A percentile compares a stretch with the other conserved stretches of the same genome.
Evolutionary conservation across 2,888 invertebrate genomes (phyloP).

Genomic region (Tiliacea citrago): DNA sequence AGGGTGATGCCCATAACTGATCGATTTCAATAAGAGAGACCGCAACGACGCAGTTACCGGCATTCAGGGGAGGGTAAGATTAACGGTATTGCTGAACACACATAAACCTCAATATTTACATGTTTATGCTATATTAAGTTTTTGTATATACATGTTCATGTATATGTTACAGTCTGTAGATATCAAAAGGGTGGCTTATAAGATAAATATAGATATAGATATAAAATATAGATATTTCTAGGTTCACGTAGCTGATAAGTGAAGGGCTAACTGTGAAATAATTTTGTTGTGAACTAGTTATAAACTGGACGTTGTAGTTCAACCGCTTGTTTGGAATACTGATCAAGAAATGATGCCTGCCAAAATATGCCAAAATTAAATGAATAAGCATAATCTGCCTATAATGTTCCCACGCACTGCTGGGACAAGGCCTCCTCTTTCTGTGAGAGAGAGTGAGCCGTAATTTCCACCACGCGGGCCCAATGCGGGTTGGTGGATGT

Average conservation of each 20-base stretch:
- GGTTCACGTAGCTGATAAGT: neutral
- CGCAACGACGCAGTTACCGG: conserved; percentile 70
- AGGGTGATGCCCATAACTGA: conserved; percentile 75
- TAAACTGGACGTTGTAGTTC: neutral
- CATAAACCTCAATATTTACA: conserved; percentile 68
- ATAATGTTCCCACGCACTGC: too few relatives aligned
- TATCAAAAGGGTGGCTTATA: conserved; percentile 8
- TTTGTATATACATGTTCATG: conserved; percentile 14
- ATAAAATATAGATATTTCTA: neutral
- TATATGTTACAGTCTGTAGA: conserved; percentile 24
- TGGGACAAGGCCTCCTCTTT: too few relatives aligned
- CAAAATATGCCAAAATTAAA: neutral
- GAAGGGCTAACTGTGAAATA: neutral
- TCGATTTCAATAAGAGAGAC: conserved; percentile 82
- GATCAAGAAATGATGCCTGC: neutral
- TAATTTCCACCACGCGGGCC: too few relatives aligned
- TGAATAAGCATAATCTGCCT: too few relatives aligned
- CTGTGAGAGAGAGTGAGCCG: too few relatives aligned
- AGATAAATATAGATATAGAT: too few relatives aligned
- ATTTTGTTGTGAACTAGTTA: neutral
- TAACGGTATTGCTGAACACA: conserved; percentile 65
- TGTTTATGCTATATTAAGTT: conserved; percentile 55
- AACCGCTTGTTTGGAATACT: too few relatives aligned
- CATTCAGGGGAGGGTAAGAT: conserved; percentile 66
- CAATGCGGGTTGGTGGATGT: too few relatives aligned